Conservation (phyloP, 1,140 invertebrate genomes). For the Grapholita molesta region DNA sequence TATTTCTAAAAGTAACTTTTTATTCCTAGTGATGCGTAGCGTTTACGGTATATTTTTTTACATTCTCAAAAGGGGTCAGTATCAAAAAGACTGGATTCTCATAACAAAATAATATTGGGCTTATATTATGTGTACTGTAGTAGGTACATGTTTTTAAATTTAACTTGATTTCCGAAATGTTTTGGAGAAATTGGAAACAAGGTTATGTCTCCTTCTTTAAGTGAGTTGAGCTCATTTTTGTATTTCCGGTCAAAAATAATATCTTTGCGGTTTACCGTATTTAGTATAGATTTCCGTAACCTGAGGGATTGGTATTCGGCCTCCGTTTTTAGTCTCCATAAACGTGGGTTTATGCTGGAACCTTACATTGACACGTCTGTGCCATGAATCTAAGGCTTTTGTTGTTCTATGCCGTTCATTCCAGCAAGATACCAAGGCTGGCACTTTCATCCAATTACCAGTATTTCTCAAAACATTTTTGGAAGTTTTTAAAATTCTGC, state of each 20-base stretch:
- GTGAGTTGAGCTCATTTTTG: background rate
- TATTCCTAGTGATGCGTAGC: too few relatives aligned
- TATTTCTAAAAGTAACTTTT: too few relatives aligned
- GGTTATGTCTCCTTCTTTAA: background rate
- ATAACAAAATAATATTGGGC: too few relatives aligned
- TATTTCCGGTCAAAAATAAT: background rate
- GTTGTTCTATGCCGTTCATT: background rate
- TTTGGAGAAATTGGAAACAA: background rate
- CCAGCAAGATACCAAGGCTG: background rate
- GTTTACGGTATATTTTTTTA: too few relatives aligned
- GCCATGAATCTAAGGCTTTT: background rate
- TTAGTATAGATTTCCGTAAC: background rate
- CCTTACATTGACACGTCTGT: background rate
- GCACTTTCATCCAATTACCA: background rate
- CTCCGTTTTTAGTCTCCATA: background rate
- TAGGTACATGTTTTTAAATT: too few relatives aligned
- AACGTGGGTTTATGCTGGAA: background rate
- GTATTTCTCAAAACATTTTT: background rate
- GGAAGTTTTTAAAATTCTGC: background rate
- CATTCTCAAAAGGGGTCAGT: too few relatives aligned
- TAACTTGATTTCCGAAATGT: background rate
- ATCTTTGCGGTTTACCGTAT: background rate
- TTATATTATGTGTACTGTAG: too few relatives aligned
- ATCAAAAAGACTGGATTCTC: too few relatives aligned
- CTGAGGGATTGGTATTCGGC: background rate